Conservation (phyloP, 2,888 invertebrate species). For the Morpho deidamia region DNA sequence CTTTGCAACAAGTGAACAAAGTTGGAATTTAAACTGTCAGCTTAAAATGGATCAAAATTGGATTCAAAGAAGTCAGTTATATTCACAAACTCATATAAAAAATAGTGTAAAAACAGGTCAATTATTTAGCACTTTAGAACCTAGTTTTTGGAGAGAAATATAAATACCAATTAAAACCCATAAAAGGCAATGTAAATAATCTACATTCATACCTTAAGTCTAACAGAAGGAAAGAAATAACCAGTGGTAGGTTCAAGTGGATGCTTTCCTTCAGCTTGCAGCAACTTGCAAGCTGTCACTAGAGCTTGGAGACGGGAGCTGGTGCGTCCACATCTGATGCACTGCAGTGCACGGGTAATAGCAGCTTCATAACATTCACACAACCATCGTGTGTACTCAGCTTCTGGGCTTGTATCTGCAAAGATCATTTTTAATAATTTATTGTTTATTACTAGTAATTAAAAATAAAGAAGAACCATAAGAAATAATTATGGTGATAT, state of each 20-base stretch:
- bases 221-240: constrained; percentile 81
- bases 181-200: neutral
- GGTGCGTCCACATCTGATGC: constrained; percentile 73
- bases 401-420: constrained; percentile 72
- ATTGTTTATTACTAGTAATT: too few species aligned
- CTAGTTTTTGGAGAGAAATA: too few species aligned
- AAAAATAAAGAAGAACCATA: too few species aligned
- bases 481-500: too few species aligned
- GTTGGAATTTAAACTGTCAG: too few species aligned
- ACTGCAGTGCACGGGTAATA: constrained; percentile 76
- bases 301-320: constrained; percentile 80
- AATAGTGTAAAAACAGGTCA: neutral
- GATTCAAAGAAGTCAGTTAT: too few species aligned
- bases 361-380: constrained; percentile 83
- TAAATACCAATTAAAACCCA: too few species aligned
- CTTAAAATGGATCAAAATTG: too few species aligned
- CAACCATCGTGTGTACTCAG: constrained; percentile 83
- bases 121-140: too few species aligned
- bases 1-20: too few species aligned
- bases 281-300: constrained; percentile 84
- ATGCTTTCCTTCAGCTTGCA: constrained; percentile 84
- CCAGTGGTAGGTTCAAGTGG: constrained; percentile 77
- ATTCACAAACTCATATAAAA: too few species aligned
- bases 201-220: constrained; percentile 74
- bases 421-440: neutral